These are phyloP conservation scores for Leucania comma DNA, from an alignment of 2,888 invertebrate genomes.

Conservation along the genomic window DNA sequence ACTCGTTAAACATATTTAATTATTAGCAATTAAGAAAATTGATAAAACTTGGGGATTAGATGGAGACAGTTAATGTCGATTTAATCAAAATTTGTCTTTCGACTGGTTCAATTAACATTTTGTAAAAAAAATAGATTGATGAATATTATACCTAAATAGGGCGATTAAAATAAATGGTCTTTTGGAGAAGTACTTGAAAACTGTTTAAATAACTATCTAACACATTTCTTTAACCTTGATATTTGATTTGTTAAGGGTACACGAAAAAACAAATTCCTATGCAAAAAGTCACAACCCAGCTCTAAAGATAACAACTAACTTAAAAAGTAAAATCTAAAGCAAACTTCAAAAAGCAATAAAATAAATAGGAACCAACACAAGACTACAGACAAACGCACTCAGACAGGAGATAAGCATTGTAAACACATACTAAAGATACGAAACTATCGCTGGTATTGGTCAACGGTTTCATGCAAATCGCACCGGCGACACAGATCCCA, in stretches of 20 bases:
- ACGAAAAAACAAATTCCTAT: slow-evolving; percentile 1
- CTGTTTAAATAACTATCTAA: background rate
- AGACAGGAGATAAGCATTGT: slow-evolving; percentile 55
- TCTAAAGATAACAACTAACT: slow-evolving; percentile 21
- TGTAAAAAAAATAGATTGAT: slow-evolving; percentile 13
- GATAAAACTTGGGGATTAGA: slow-evolving; percentile 30
- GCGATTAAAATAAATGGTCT: background rate
- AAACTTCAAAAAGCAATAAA: slow-evolving; percentile 22
- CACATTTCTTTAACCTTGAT: background rate
- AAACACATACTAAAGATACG: slow-evolving; percentile 73
- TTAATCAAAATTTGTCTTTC: slow-evolving; percentile 25
- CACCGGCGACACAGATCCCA: slow-evolving; percentile 81
- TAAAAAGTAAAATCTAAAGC: slow-evolving; percentile 24
- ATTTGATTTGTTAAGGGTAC: background rate
- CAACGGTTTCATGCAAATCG: slow-evolving; percentile 79
- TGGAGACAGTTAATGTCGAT: slow-evolving; percentile 23
- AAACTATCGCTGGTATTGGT: slow-evolving; percentile 69
- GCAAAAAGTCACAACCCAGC: slow-evolving; percentile 9
- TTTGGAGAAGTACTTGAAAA: background rate
- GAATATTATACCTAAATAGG: slow-evolving; percentile 10
- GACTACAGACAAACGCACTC: slow-evolving; percentile 50
- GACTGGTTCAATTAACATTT: slow-evolving; percentile 22
- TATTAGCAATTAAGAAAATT: slow-evolving; percentile 36
- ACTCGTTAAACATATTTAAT: slow-evolving; percentile 23
- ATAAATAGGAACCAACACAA: slow-evolving; percentile 18